Conservation (phyloP, 1,140 invertebrate species). For the Drosophila triauraria region DNA sequence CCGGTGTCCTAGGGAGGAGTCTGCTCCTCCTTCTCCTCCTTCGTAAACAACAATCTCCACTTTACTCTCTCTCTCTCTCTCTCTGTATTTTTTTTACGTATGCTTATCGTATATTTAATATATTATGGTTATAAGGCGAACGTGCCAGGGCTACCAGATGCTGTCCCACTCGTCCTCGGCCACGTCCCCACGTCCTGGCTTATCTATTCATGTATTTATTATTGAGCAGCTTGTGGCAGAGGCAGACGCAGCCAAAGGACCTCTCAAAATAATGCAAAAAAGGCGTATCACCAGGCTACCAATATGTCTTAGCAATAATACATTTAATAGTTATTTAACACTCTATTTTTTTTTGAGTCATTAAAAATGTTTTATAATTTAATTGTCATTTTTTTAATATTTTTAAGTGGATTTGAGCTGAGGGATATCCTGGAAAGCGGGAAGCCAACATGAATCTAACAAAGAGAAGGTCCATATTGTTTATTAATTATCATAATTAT, state of each 20-base stretch:
- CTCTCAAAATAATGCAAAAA: neutral
- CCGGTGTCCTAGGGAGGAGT: conserved; percentile 1
- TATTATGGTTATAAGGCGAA: conserved; percentile 38
- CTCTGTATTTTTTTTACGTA: conserved; percentile 8
- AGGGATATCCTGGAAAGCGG: too few species aligned
- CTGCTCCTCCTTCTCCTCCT: too few species aligned
- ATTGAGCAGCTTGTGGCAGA: conserved; percentile 22
- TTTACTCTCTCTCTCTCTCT: neutral
- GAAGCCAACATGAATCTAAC: too few species aligned
- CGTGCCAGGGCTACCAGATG: conserved; percentile 37
- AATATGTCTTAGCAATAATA: neutral
- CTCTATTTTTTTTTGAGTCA: neutral
- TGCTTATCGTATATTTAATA: conserved; percentile 43
- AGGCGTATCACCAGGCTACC: neutral
- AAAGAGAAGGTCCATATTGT: too few species aligned
- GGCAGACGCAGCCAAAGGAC: neutral
- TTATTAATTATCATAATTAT: too few species aligned
- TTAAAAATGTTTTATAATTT: too few species aligned
- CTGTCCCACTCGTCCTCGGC: conserved; percentile 9
- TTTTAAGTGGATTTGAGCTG: too few species aligned
- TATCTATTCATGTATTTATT: conserved; percentile 35
- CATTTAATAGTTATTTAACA: neutral
- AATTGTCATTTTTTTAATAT: too few species aligned
- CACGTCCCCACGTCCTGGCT: conserved; percentile 11
- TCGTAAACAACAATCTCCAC: conserved; percentile 14